A percentile compares a stretch with the other conserved stretches of the same genome.
Evolutionary conservation across 2,113 vertebrate genomes (phyloP).

Genomic region (Fulmarus glacialis): DNA sequence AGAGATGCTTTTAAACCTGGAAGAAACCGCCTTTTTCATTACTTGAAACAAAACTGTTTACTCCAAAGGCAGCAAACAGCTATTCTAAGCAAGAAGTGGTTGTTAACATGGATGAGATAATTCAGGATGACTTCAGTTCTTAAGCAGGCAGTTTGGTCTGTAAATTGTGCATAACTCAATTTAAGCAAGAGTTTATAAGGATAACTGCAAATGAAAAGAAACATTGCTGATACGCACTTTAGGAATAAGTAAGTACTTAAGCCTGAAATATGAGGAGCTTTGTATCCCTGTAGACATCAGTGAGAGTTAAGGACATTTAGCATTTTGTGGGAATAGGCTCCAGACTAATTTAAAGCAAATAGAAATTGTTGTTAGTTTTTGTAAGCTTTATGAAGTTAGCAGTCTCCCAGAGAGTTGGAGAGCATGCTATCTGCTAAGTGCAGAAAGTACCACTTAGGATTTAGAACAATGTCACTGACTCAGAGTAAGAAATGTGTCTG

Average conservation of each 20-base stretch:
- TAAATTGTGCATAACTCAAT: neutral
- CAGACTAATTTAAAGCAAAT: neutral
- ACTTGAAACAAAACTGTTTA: neutral
- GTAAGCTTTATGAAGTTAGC: neutral
- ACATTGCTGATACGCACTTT: neutral
- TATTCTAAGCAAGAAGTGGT: neutral
- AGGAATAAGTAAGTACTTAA: neutral
- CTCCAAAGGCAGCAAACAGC: neutral
- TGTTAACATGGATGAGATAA: neutral
- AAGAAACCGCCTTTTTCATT: neutral
- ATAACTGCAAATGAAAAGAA: neutral
- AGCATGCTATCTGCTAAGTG: neutral
- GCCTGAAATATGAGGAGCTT: neutral
- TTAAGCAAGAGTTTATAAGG: neutral
- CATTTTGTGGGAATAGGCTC: neutral
- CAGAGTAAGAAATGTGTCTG: neutral
- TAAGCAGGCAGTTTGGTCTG: neutral
- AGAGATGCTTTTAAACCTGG: neutral
- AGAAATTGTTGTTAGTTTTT: neutral
- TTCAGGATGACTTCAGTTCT: neutral
- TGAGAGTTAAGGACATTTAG: neutral
- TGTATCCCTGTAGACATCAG: neutral
- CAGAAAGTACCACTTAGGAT: neutral
- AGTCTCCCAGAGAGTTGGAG: neutral
- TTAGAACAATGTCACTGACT: neutral